These are phyloP conservation scores for Tokudaia muenninki DNA, from an alignment of 2,797 vertebrate species.

Conservation along the genomic window DNA sequence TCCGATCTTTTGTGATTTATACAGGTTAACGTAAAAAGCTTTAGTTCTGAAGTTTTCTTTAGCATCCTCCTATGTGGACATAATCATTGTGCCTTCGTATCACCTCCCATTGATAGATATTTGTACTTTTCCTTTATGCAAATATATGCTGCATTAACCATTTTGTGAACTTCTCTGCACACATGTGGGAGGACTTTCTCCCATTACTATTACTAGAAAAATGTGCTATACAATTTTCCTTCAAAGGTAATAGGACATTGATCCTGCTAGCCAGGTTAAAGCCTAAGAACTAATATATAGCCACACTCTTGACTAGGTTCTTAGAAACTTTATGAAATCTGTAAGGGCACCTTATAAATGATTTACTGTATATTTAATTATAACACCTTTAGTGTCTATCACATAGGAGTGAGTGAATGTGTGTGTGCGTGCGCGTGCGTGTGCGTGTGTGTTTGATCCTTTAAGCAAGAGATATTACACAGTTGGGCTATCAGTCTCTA, in stretches of 20 bases:
- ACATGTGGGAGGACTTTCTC: background rate
- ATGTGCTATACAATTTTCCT: background rate
- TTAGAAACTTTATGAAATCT: conserved; percentile 13
- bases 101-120: background rate
- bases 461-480: background rate
- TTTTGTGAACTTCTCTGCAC: background rate
- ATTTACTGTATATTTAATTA: background rate
- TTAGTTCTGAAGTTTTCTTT: conserved; percentile 2
- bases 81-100: background rate
- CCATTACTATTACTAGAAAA: background rate
- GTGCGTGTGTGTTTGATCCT: background rate
- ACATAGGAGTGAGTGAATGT: too few relatives aligned
- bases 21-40: background rate
- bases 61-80: background rate
- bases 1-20: background rate
- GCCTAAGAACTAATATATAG: background rate
- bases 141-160: background rate
- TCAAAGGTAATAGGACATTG: background rate
- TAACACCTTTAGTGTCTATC: background rate
- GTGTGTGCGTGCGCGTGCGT: background rate
- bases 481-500: background rate
- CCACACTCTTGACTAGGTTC: background rate
- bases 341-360: background rate
- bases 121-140: conserved; percentile 31
- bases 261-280: background rate